These are phyloP conservation scores for Aleiodes leptofemur DNA, from an alignment of 2,888 invertebrate species.

Conservation along the genomic window DNA sequence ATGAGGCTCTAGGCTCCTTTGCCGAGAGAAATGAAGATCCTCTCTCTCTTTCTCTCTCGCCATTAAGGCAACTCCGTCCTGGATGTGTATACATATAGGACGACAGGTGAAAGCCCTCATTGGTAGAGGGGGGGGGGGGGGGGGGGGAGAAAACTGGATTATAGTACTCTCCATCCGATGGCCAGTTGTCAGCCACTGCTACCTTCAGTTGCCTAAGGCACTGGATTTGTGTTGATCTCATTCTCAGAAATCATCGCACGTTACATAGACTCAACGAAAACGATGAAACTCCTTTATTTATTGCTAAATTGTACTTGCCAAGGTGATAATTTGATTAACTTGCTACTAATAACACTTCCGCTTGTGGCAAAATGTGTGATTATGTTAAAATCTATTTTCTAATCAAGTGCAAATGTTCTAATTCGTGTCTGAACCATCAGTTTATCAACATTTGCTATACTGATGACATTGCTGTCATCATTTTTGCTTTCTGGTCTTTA, in stretches of 20 bases:
- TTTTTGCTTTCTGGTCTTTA: too few relatives aligned
- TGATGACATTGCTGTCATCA: too few relatives aligned
- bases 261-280: too few relatives aligned
- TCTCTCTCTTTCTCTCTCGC: slow-evolving; percentile 19
- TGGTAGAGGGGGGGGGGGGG: slow-evolving; percentile 7
- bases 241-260: not conserved
- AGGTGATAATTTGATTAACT: too few relatives aligned
- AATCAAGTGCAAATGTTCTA: too few relatives aligned
- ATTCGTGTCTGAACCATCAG: too few relatives aligned
- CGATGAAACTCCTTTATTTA: too few relatives aligned
- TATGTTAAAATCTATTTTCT: too few relatives aligned
- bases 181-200: slow-evolving; percentile 52
- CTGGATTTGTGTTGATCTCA: slow-evolving; percentile 24
- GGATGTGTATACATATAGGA: slow-evolving; percentile 59
- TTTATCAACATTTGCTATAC: too few relatives aligned
- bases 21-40: slow-evolving; percentile 45
- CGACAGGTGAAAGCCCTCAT: slow-evolving; percentile 57
- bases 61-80: slow-evolving; percentile 39
- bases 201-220: slow-evolving; percentile 50
- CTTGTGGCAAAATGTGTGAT: too few relatives aligned
- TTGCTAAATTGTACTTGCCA: too few relatives aligned
- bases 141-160: slow-evolving; percentile 54
- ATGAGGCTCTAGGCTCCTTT: slow-evolving; percentile 56
- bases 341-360: too few relatives aligned
- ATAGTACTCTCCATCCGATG: slow-evolving; percentile 52